Evolutionary conservation across 2,888 invertebrate genomes (phyloP), one percentile per base, ranked within the genome.

Genomic region (Neoitamus cyanurus): DNA sequence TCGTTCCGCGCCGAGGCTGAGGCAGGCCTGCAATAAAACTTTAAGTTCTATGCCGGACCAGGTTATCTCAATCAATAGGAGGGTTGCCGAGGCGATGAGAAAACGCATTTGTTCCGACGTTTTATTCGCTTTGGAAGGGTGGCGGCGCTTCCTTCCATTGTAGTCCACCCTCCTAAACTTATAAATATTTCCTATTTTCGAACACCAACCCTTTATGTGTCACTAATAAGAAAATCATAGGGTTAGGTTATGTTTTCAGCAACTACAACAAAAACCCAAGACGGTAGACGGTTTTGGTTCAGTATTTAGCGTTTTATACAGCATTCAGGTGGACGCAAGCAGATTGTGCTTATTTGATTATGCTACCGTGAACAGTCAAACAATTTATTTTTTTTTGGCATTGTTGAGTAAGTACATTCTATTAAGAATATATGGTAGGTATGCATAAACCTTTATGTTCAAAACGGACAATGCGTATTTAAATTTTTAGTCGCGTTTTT

Each of bases 11-110:
- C n/a, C 15, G 20, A 42, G 2, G n/a, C n/a, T 42, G 31, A 58
- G 46, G 31, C 46, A 75, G 30, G 30, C 30, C 48, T 48, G 15
- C 31, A 48, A 58, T 80, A 80, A 80, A 48, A 80, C 28, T 80
- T 80, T 80, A 80, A 80, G 37, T 80, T 80, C 58, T 58, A 48
- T 58, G 30, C 15, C n/a, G 58, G 36, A 48, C 46, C n/a, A 37
- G 78, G 48, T 48, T 80, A 80, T 80, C 78, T 15, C 31, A 80
- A 80, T 80, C 78, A 58, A 80, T 80, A 58, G 20, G 20, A 25
- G 1, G 15, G 25, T 1, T 15, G 11, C 3, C 20, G 48, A 48
- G 48, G 15, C 20, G 7, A 48, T 13, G 13, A 48, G 46, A 15
- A 15, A 4, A 20, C 48, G 48, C 9, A 48, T 48, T 48, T 48